Base-by-base conservation (phyloP, 2,113 vertebrate species). In the Triplophysa tibetana region DNA sequence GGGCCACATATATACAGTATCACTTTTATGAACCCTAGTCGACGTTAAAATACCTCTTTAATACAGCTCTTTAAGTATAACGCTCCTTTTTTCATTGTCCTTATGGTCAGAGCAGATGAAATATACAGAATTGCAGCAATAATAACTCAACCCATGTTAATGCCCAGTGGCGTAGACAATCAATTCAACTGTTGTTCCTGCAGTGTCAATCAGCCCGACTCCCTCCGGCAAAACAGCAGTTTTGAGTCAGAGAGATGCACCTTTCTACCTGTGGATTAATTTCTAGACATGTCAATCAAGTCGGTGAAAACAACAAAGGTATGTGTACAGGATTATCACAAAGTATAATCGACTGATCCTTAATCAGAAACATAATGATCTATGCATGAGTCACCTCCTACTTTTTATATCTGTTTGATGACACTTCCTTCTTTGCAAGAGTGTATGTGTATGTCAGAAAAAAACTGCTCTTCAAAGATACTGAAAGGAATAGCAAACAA, bases 231-330 rank as follows among this genome's bases (percentile, higher is more conserved):
- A 76, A 68, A 76, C 70, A 72, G 77, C 62, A 29, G 60, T 81
- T 75, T 78, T 56, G 52, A 69, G 79, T 68, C 76, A 33, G 64
- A 81, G 48, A 24, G 79, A 75, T 70, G 64, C 38, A 73, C 75
- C 38, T 78, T 82, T 82, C 43, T 65, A 66, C 56, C 64, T 64
- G 9, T 41, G 58, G 48, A 61, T 75, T 69, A 26, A 75, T 58
- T 69, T 84, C 29, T 52, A 77, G 74, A 77, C 52, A 17, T 84
- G 83, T 79, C 83, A 84, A 61, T 84, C 80, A 82, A 79, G 52
- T 70, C 52, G 60, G 61, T 62, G 77, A 56, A 72, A 75, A 77
- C 77, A 81, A 76, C 73, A 66, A 61, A 79, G 48, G 62, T 48
- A 33, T 70, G 67, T 38, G 3, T 29, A 24, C 43, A 60, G 19